Percentiles rank a stretch among this genome's conserved stretches.
phyloP scores from a whole-genome alignment of 2,888 invertebrate species.

The Pecten maximus region DNA sequence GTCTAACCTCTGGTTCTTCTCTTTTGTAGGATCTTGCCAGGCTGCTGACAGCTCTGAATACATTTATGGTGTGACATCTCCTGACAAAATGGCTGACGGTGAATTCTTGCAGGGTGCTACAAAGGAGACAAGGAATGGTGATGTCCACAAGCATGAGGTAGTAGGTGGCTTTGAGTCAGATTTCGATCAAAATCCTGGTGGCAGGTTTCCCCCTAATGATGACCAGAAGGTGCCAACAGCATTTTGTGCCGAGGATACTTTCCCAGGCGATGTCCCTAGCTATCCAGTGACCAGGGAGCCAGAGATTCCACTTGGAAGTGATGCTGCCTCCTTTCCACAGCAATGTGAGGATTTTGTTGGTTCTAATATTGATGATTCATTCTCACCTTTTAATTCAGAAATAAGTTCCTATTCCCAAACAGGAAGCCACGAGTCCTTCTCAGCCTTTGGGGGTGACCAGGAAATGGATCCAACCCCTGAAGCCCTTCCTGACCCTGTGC shows the following conservation, averaged over 20 bases:
- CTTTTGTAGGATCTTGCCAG: conserved; percentile 6
- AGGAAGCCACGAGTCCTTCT: conserved; percentile 1
- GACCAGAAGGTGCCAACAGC: neutral
- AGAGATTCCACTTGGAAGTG: neutral
- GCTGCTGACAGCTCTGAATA: neutral
- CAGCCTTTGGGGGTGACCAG: neutral
- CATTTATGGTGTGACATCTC: neutral
- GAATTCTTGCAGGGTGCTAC: neutral
- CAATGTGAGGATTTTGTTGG: conserved; percentile 22
- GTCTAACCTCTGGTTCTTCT: neutral
- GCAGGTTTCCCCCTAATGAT: neutral
- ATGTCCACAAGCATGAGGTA: neutral
- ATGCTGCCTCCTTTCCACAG: neutral
- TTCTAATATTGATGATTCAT: conserved; percentile 33
- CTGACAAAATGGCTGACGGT: conserved; percentile 1
- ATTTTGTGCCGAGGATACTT: neutral
- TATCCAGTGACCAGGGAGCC: neutral
- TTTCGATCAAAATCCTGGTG: neutral
- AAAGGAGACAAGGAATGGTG: conserved; percentile 2
- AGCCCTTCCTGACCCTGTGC: neutral
- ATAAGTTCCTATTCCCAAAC: conserved; percentile 21
- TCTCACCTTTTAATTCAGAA: conserved; percentile 35
- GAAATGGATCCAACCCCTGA: neutral
- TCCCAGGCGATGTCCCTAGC: neutral
- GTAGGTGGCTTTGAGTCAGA: neutral